A percentile compares a stretch with the other conserved stretches of the same genome.
Conservation (phyloP, 1,140 invertebrate species). For the Phthorimaea operculella region DNA sequence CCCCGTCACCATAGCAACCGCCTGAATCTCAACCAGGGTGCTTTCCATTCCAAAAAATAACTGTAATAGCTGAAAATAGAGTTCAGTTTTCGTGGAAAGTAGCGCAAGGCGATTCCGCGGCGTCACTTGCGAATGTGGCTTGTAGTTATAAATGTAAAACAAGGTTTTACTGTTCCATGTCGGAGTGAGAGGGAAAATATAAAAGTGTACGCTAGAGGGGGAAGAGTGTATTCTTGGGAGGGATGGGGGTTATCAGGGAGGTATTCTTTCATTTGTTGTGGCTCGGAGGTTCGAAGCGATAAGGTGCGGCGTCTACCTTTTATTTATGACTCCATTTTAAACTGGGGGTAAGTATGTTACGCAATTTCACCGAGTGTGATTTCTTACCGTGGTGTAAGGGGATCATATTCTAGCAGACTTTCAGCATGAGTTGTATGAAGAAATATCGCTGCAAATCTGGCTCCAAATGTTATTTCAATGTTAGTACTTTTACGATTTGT, state of each 20-base stretch:
- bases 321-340: constrained; percentile 66
- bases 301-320: constrained; percentile 56
- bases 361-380: constrained; percentile 38
- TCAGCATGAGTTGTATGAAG: neutral
- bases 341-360: constrained; percentile 51
- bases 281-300: constrained; percentile 38
- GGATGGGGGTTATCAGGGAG: constrained; percentile 19
- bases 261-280: constrained; percentile 62
- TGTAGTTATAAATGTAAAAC: constrained; percentile 65
- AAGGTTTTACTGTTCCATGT: constrained; percentile 43
- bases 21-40: constrained; percentile 10
- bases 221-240: constrained; percentile 20
- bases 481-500: too few relatives aligned
- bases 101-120: constrained; percentile 5
- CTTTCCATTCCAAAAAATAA: constrained; percentile 20
- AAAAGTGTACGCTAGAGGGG: constrained; percentile 15
- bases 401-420: constrained; percentile 2
- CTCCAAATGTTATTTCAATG: too few relatives aligned
- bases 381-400: constrained; percentile 10
- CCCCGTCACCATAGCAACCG: constrained; percentile 43
- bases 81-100: constrained; percentile 16
- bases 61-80: constrained; percentile 22
- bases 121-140: constrained; percentile 36
- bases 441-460: neutral
- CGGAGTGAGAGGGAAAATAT: constrained; percentile 17